These are phyloP conservation scores for Andrena camellia DNA, from an alignment of 2,888 invertebrate species.

Conservation along the genomic window DNA sequence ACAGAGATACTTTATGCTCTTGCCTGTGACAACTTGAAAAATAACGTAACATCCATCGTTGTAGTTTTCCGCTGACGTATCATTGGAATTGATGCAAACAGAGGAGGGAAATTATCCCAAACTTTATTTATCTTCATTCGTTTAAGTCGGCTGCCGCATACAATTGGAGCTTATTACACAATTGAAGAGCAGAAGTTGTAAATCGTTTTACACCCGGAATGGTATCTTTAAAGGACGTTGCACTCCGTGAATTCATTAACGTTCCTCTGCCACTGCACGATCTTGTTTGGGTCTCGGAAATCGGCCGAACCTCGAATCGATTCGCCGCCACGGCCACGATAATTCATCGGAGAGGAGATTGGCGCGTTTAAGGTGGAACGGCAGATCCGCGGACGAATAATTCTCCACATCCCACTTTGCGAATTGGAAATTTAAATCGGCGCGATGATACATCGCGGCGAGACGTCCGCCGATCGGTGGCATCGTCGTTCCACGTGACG, in stretches of 20 bases:
- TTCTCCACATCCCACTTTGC: slow-evolving; percentile 38
- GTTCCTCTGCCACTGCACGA: neutral
- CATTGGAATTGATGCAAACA: slow-evolving; percentile 2
- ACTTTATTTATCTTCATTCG: slow-evolving; percentile 52
- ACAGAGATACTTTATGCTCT: neutral
- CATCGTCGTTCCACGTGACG: slow-evolving; percentile 43
- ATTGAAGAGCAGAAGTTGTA: slow-evolving; percentile 57
- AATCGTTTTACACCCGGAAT: slow-evolving; percentile 53
- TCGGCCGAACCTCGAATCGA: neutral
- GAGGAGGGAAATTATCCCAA: slow-evolving; percentile 23
- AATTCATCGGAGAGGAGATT: slow-evolving; percentile 18
- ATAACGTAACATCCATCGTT: neutral
- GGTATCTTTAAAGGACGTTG: slow-evolving; percentile 51
- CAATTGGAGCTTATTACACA: slow-evolving; percentile 62
- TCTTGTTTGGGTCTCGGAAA: slow-evolving; percentile 13
- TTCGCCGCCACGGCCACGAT: neutral
- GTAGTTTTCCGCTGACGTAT: neutral
- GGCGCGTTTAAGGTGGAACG: slow-evolving; percentile 40
- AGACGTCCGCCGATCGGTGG: slow-evolving; percentile 27
- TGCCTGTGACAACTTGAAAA: neutral
- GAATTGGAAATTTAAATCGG: slow-evolving; percentile 38
- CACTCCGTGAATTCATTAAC: slow-evolving; percentile 39
- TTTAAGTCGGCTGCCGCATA: slow-evolving; percentile 35
- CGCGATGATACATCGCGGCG: slow-evolving; percentile 13
- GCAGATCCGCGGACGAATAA: slow-evolving; percentile 43